These are phyloP conservation scores for Anastrepha ludens DNA, from an alignment of 1,140 invertebrate genomes.

Conservation along the genomic window DNA sequence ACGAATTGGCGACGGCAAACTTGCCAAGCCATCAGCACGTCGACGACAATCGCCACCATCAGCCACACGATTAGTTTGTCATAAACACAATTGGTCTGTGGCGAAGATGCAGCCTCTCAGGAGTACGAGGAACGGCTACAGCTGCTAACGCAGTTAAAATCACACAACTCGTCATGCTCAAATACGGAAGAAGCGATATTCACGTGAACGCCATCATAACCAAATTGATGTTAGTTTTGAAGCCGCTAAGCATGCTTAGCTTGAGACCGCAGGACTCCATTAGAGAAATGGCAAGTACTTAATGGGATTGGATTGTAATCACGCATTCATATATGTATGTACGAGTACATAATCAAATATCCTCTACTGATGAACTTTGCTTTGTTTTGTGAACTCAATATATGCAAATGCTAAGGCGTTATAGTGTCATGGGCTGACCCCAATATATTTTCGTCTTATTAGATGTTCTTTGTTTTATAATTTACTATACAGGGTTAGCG, in stretches of 20 bases:
- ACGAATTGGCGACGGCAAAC: neutral
- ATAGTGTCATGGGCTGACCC: too few relatives aligned
- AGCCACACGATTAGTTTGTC: slow-evolving; percentile 23
- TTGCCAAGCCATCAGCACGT: slow-evolving; percentile 25
- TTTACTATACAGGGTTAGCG: too few relatives aligned
- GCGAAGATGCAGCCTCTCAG: neutral
- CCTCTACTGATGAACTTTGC: too few relatives aligned
- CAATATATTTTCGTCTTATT: too few relatives aligned
- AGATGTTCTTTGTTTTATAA: too few relatives aligned
- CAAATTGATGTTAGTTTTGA: neutral
- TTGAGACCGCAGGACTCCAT: neutral
- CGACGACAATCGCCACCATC: slow-evolving; percentile 20
- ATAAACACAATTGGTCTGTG: neutral
- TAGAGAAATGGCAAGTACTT: neutral
- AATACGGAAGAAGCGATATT: too few relatives aligned
- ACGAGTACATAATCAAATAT: too few relatives aligned
- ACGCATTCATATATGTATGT: too few relatives aligned
- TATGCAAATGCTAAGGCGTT: too few relatives aligned
- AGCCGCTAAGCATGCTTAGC: neutral
- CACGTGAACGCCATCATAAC: neutral
- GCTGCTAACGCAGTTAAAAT: neutral
- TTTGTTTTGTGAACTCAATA: too few relatives aligned
- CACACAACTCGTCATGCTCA: neutral
- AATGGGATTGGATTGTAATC: neutral
- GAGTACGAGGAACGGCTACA: neutral